Evolutionary conservation across 2,797 vertebrate species (phyloP).

Genomic region (Notolabrus celidotus): DNA sequence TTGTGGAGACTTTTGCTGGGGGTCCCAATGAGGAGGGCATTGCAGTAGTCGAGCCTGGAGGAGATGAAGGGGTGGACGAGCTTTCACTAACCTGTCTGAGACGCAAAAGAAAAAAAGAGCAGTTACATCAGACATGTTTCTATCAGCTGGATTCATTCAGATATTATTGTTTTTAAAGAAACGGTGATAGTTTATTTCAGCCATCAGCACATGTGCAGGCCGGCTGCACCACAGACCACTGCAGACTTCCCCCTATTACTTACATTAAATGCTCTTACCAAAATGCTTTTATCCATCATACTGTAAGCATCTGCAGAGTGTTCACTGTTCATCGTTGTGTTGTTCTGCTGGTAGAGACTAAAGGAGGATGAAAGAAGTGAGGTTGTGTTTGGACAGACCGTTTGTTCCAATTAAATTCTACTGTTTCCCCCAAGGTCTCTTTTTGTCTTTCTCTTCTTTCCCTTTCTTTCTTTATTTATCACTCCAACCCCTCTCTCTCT

Average conservation of each 20-base stretch:
- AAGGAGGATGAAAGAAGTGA: background rate
- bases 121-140: too few relatives aligned
- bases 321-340: background rate
- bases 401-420: slow-evolving; percentile 20
- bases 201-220: background rate
- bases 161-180: too few relatives aligned
- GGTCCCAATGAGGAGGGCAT: too few relatives aligned
- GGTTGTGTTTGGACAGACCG: background rate
- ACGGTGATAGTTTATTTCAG: too few relatives aligned
- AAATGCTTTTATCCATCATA: background rate
- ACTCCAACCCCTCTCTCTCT: background rate
- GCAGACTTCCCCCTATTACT: background rate
- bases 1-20: too few relatives aligned
- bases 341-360: background rate
- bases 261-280: background rate
- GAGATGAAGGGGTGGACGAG: too few relatives aligned
- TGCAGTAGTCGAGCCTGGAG: too few relatives aligned
- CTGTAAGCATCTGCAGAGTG: background rate
- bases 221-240: background rate
- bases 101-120: too few relatives aligned
- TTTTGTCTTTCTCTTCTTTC: background rate
- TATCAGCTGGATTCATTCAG: too few relatives aligned
- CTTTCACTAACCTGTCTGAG: too few relatives aligned
- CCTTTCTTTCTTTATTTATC: background rate
- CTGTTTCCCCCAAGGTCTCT: slow-evolving; percentile 17